Evolutionary conservation across 1,140 invertebrate species (phyloP), one percentile per base, ranked within the genome.

Genomic region (Hylaeus volcanicus): DNA sequence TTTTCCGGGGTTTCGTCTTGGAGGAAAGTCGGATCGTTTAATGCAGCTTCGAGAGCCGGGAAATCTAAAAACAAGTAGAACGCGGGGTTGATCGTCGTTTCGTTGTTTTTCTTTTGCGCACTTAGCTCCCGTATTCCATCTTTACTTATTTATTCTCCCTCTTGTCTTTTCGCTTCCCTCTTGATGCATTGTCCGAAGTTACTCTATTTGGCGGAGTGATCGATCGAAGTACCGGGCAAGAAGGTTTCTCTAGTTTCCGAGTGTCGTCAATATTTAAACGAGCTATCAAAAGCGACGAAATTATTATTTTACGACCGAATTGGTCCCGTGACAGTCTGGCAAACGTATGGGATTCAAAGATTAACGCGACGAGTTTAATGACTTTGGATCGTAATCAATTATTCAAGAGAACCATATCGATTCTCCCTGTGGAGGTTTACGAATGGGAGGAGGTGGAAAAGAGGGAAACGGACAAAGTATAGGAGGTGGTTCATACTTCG

Each of bases 1-100:
- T 83, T 61, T 45, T 12, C n/a, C 12, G 11, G 5, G 2, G 26
- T 55, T 41, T 73, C 51, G 68, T 26, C 64, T 69, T 45, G 41
- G 53, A 70, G 11, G 56, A 63, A 82, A 83, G 68, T 82, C 71
- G 56, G 61, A 69, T 53, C 58, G 68, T 74, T 84, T 83, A 84
- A 83, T 79, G 64, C 53, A 15, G 45, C 12, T 43, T 43, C 5
- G 55, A 60, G 56, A 39, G 11, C 78, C 14, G 6, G 51, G 11
- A 39, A 72, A 48, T 26, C 51, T 43, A 37, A 39, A 48, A 60
- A 69, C 65, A 83, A 69, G 3, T 5, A 73, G 15, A 48, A 63
- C 14, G n/a, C 51, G 12, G 39, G 41, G 15, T 53, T 14, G 41
- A 56, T n/a, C 6, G 2, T 15, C 53, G 26, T 48, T 68, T 1